Base-by-base conservation (phyloP, 2,113 vertebrate genomes). In the Malurus melanocephalus region DNA sequence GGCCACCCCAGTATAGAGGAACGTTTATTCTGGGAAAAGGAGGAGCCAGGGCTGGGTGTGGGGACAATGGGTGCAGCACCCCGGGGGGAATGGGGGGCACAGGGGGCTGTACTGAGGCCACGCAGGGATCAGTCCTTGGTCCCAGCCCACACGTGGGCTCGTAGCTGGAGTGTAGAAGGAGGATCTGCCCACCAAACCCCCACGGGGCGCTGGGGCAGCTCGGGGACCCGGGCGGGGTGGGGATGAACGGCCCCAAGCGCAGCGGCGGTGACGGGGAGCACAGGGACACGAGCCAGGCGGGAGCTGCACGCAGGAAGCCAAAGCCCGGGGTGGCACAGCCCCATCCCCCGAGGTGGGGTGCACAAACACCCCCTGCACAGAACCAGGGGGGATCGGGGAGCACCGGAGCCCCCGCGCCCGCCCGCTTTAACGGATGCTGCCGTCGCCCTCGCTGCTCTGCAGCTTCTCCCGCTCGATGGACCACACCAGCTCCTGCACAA, bases 401-500 rank as follows among this genome's bases (percentile, higher is more conserved):
- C 10, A 5, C 26, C 20, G 2, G 9, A 28, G 24, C 65, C 46
- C 55, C 49, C 13, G 20, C 64, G 32, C 13, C 30, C 16, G 12
- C 33, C 57, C 5, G 27, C 6, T 1, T 33, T 42, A 88, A 48
- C 98, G 97, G 88, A 98, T 97, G 92, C 98, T 95, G 48, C 97
- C 96, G 8, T 96, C 96, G 0, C 90, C 95, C 1, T 79, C 96
- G 2, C 94, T 26, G 32, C 96, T 91, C 76, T 97, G 97, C 52
- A 92, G 96, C 89, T 96, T 98, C 93, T 99, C 98, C 19, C 91
- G 80, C 52, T 98, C 96, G 23, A 99, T 95, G 32, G 98, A 98
- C 30, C 97, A 97, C 48, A 99, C 98, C 94, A 99, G 96, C 94
- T 99, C 99, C 95, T 99, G 98, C 86, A 99, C 99, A 10, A 99